These are phyloP conservation scores for Norana najaformis DNA, from an alignment of 2,888 invertebrate genomes.

Conservation along the genomic window DNA sequence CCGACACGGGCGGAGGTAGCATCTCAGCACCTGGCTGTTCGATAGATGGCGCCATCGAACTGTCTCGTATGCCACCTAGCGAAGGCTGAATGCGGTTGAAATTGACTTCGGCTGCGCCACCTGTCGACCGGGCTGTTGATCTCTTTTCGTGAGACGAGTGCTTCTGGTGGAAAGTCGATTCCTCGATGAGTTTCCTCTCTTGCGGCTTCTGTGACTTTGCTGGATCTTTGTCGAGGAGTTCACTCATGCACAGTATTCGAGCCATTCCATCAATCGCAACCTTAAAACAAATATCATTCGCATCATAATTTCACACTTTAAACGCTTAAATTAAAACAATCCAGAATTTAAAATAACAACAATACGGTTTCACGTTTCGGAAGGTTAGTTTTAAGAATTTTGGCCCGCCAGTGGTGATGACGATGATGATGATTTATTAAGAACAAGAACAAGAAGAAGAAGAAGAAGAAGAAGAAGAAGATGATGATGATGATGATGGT, in stretches of 20 bases:
- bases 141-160: background rate
- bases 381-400: too few relatives aligned
- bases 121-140: background rate
- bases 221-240: conserved; percentile 39
- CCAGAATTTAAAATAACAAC: background rate
- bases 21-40: background rate
- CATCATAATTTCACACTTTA: background rate
- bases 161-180: background rate
- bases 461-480: too few relatives aligned
- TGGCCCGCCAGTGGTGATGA: too few relatives aligned
- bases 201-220: conserved; percentile 19
- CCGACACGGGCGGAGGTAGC: conserved; percentile 34
- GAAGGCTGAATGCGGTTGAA: conserved; percentile 20
- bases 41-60: background rate
- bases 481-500: too few relatives aligned
- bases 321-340: background rate
- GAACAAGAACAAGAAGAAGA: too few relatives aligned
- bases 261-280: conserved; percentile 57
- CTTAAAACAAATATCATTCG: conserved; percentile 45
- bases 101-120: background rate
- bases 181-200: background rate
- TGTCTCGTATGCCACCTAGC: background rate
- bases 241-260: conserved; percentile 55
- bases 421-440: too few relatives aligned
- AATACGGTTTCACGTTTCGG: too few relatives aligned